Conservation (phyloP, 2,888 invertebrate species). For the Beris chalybata region DNA sequence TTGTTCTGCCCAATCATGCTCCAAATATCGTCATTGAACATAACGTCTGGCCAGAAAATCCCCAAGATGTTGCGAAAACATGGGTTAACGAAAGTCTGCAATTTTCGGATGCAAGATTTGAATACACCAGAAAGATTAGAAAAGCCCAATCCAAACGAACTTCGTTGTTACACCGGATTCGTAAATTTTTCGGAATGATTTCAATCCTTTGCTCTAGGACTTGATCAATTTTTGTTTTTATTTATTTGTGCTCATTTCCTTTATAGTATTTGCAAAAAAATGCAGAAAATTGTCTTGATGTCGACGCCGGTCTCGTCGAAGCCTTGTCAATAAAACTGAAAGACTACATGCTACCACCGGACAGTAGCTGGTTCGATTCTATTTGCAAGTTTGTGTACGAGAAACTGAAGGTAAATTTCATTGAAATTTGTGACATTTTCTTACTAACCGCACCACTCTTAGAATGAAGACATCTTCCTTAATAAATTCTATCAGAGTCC, state of each 20-base stretch:
- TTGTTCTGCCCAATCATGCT: no score
- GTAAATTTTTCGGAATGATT: no score
- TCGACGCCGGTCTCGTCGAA: constrained; percentile 42
- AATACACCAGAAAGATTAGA: no score
- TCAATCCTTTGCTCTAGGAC: no score
- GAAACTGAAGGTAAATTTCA: constrained; percentile 40
- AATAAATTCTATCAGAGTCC: constrained; percentile 42
- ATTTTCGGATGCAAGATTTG: no score
- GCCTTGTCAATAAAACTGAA: constrained; percentile 41
- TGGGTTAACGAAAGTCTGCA: no score
- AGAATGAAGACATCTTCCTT: constrained; percentile 43
- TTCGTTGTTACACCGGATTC: no score
- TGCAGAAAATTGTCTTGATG: constrained; percentile 40
- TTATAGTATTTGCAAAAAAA: constrained; percentile 38
- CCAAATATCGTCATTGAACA: no score
- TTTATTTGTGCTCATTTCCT: not conserved
- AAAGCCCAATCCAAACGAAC: no score
- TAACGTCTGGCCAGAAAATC: no score
- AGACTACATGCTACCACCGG: constrained; percentile 39
- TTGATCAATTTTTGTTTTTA: not conserved
- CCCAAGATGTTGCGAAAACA: no score
- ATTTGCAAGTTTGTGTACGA: constrained; percentile 44
- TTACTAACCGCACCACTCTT: not conserved
- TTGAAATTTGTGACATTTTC: not conserved
- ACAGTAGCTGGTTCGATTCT: constrained; percentile 42